A percentile compares a stretch with the other conserved stretches of the same genome.
Conservation (phyloP, 1,140 invertebrate species). For the Sycobia sp. region DNA sequence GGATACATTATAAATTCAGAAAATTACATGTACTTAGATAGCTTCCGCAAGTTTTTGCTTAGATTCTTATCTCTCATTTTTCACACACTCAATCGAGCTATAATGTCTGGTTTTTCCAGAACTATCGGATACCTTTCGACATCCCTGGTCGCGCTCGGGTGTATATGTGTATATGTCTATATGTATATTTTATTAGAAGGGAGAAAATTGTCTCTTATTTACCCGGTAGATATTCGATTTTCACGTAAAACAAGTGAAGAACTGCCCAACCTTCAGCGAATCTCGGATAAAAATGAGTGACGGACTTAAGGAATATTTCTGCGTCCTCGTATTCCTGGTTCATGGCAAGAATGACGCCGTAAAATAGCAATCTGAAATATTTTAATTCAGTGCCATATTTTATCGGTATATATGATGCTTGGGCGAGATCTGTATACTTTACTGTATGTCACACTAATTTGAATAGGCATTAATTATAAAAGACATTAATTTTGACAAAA, state of each 20-base stretch:
- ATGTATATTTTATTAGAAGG: too few species aligned
- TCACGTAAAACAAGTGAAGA: slow-evolving; percentile 43
- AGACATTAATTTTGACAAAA: too few species aligned
- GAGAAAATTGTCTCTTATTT: too few species aligned
- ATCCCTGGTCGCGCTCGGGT: too few species aligned
- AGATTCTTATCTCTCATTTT: too few species aligned
- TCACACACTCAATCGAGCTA: too few species aligned
- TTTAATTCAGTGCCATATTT: neutral
- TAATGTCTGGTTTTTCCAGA: too few species aligned
- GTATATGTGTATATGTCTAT: too few species aligned
- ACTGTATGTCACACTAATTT: neutral
- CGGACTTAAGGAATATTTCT: slow-evolving; percentile 41
- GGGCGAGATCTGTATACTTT: neutral
- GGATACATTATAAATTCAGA: too few species aligned
- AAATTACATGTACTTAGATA: too few species aligned
- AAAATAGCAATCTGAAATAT: slow-evolving; percentile 38
- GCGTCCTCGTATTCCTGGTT: slow-evolving; percentile 35
- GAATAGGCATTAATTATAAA: neutral
- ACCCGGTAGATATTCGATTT: slow-evolving; percentile 44
- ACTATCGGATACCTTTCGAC: too few species aligned
- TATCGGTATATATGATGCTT: neutral
- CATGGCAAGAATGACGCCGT: slow-evolving; percentile 38
- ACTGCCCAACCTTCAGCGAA: slow-evolving; percentile 44
- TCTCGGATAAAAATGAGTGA: slow-evolving; percentile 41
- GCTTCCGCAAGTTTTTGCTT: too few species aligned